These are phyloP conservation scores for Nycteola revayana DNA, from an alignment of 2,888 invertebrate species.

Conservation along the genomic window DNA sequence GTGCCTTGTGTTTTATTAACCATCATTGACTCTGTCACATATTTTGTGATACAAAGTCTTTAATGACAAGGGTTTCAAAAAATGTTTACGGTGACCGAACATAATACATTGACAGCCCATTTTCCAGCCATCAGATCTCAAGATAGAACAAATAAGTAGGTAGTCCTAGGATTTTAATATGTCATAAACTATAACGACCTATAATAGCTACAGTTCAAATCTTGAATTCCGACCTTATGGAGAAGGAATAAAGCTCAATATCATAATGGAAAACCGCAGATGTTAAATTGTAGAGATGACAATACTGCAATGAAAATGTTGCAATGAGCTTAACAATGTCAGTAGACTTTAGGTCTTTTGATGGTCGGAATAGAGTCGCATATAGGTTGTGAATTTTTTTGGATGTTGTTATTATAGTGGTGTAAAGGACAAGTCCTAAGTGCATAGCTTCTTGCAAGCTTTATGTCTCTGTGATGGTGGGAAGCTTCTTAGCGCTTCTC, in stretches of 20 bases:
- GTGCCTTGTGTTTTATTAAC: too few relatives aligned
- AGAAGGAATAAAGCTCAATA: slow-evolving; percentile 28
- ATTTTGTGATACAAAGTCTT: too few relatives aligned
- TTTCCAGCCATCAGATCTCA: slow-evolving; percentile 45
- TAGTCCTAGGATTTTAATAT: slow-evolving; percentile 53
- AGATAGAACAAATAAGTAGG: slow-evolving; percentile 47
- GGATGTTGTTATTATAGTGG: slow-evolving; percentile 27
- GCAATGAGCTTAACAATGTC: slow-evolving; percentile 7
- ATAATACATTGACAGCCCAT: slow-evolving; percentile 39
- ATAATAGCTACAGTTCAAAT: slow-evolving; percentile 16
- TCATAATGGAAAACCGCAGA: slow-evolving; percentile 29
- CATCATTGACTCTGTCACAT: too few relatives aligned
- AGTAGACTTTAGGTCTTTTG: slow-evolving; percentile 23
- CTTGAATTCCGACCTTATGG: slow-evolving; percentile 13
- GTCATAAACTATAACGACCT: slow-evolving; percentile 52
- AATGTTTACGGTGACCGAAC: slow-evolving; percentile 11
- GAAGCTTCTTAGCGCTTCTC: slow-evolving; percentile 68
- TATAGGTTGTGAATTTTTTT: slow-evolving; percentile 20
- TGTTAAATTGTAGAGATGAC: slow-evolving; percentile 32
- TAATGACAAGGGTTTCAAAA: too few relatives aligned
- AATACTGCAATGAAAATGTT: slow-evolving; percentile 17
- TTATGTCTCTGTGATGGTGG: slow-evolving; percentile 63
- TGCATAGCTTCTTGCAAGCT: slow-evolving; percentile 66
- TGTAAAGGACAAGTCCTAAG: slow-evolving; percentile 53
- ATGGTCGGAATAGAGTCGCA: slow-evolving; percentile 35